Base-by-base conservation (phyloP, 2,797 vertebrate species). In the Oceanodroma leucorhoa region DNA sequence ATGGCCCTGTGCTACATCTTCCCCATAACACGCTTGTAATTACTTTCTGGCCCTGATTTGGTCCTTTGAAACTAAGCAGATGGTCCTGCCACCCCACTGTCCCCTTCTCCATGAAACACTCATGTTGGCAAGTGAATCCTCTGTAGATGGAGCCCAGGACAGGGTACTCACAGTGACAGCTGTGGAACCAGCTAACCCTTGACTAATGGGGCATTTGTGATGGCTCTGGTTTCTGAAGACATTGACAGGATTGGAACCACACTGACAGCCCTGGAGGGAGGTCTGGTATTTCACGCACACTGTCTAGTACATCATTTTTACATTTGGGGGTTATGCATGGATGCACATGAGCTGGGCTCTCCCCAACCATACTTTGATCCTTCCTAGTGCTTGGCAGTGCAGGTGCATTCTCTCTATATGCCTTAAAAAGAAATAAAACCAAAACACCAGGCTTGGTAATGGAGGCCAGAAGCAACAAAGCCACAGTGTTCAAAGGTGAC, bases 111-210 rank as follows among this genome's bases (percentile, higher is more conserved):
- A 11, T 27, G 32, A 55, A 81, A 76, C 26, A 38, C 36, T 64
- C 15, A 0, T 40, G n/a, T 55, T 96, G 90, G 94, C 93, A 93
- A 89, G 45, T 15, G 14, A 83, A 48, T 80, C 41, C 30, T 94
- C 89, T 84, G 60, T 79, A 70, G 75, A 67, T 3, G 1, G 53
- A 95, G 50, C 64, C 64, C 50, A 50, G 75, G 88, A 84, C 41
- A 87, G 53, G 51, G 38, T 22, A 61, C 51, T 89, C 57, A 10
- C 11, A 30, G 86, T 80, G 91, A 95, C 96, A 96, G 96, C 91
- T 95, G 94, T 95, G 88, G 83, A 81, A 90, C 91, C 48, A 94
- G 77, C 71, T 93, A 96, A 94, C 91, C 94, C 90, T 95, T 96
- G 77, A 90, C 81, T 95, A 94, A 96, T 83, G 77, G 90, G 90